Evolutionary conservation across 64 coral and sea anemone species (phyloP), one percentile per base, ranked within the genome.

Genomic region (Pocillopora verrucosa): DNA sequence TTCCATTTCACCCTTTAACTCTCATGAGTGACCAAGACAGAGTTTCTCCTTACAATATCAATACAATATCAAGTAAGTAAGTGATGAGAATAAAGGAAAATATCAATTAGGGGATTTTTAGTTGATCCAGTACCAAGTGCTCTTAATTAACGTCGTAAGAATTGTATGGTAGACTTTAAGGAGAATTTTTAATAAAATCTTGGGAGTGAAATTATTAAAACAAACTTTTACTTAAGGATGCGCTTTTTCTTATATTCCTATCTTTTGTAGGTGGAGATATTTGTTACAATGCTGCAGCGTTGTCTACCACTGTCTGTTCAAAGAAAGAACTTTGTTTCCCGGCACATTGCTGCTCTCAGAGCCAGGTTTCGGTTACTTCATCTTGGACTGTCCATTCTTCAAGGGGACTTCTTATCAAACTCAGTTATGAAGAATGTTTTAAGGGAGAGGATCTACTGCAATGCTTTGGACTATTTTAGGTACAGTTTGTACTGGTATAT

Each of bases 401-500:
- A 99, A 51, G 91, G 91, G 5, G 93, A 95, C 34, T 87, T 99
- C 65, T 38, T 99, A 34, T 67, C 77, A 20, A 99, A 95, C 85
- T 86, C 97, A 14, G 78, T 95, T 25, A 84, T 92, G 36, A 99
- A 99, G 34, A 99, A 99, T 59, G 97, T 99, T 22, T 74, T 99
- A 20, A 90, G 97, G 34, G 97, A 99, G 41, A 87, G 97, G 25
- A 95, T 99, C 19, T 99, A 99, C 91, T 89, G 83, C 36, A 99
- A 95, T 58, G 89, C 97, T 61, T 56, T 99, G 83, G 97, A 99
- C 45, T 99, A 95, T 87, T 98, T 95, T 69, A 95, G 97, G 97
- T 99, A 30, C 38, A 65, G 22, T 22, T 19, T 4, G 24, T 61
- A 62, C 10, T 58, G 1, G 41, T 7, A 30, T 30, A 30, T 30